Evolutionary conservation across 1,140 invertebrate species (phyloP).

Genomic region (Geopemphigus sp.): DNA sequence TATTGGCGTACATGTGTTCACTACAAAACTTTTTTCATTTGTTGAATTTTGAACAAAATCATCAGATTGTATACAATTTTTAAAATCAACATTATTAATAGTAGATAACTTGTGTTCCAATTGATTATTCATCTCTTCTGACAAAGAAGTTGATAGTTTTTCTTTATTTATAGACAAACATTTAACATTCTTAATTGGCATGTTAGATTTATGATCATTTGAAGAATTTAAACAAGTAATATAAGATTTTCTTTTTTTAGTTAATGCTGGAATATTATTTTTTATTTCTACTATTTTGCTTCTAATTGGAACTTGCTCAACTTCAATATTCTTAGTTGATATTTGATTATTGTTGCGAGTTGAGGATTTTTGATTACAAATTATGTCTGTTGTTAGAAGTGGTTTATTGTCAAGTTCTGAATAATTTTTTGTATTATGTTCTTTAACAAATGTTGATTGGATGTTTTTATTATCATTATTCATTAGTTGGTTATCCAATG

Average conservation of each 20-base stretch:
- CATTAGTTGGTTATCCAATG: background rate
- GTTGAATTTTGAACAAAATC: background rate
- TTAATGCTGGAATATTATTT: background rate
- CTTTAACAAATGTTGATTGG: background rate
- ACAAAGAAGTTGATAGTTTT: background rate
- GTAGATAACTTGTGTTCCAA: background rate
- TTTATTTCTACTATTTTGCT: background rate
- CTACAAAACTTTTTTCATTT: background rate
- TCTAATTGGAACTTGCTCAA: constrained; percentile 11
- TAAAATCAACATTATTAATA: background rate
- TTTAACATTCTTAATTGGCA: background rate
- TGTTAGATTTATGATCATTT: background rate
- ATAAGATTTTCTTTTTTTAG: background rate
- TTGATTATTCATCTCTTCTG: background rate
- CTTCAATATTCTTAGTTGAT: background rate
- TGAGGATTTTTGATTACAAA: background rate
- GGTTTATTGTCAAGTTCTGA: background rate
- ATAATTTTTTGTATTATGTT: background rate
- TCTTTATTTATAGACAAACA: constrained; percentile 2
- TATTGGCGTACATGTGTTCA: background rate
- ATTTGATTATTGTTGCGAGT: background rate
- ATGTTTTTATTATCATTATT: background rate
- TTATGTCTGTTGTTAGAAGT: background rate
- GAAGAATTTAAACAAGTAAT: background rate
- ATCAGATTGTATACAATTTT: background rate